Conservation (phyloP, 1,140 invertebrate genomes). For the Pogonomyrmex barbatus region DNA sequence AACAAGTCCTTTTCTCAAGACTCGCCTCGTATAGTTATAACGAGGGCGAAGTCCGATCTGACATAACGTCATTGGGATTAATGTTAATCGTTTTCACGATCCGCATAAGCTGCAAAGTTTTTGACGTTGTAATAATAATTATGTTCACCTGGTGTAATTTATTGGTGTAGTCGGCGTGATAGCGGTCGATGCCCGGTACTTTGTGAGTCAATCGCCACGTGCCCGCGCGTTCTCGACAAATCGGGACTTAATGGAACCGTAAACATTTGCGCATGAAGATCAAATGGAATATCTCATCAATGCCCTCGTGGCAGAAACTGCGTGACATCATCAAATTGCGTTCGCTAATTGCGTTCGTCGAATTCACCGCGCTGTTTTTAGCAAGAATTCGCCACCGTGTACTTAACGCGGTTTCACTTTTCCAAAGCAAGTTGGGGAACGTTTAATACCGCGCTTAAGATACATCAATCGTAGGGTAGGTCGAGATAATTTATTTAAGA, state of each 20-base stretch:
- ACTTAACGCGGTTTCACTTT: neutral
- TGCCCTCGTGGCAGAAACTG: conserved; percentile 61
- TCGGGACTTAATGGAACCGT: conserved; percentile 80
- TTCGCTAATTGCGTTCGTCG: conserved; percentile 47
- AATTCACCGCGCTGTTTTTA: neutral
- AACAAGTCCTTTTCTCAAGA: neutral
- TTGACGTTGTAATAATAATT: conserved; percentile 15
- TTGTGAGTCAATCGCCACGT: neutral
- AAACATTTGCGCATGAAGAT: conserved; percentile 79
- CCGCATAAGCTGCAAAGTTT: conserved; percentile 20
- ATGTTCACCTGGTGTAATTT: conserved; percentile 12
- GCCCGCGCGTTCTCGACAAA: conserved; percentile 53
- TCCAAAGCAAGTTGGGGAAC: neutral
- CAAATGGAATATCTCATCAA: conserved; percentile 68
- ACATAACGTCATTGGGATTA: neutral
- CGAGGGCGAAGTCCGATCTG: neutral
- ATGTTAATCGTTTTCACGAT: conserved; percentile 6
- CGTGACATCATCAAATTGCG: conserved; percentile 43
- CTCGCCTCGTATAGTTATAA: neutral
- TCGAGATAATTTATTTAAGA: conserved; percentile 36
- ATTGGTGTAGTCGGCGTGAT: neutral
- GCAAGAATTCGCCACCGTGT: neutral
- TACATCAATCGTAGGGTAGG: neutral
- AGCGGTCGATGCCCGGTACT: neutral
- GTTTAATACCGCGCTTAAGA: neutral